Evolutionary conservation across 1,140 invertebrate genomes (phyloP).

Genomic region (Condylostylus longicornis): DNA sequence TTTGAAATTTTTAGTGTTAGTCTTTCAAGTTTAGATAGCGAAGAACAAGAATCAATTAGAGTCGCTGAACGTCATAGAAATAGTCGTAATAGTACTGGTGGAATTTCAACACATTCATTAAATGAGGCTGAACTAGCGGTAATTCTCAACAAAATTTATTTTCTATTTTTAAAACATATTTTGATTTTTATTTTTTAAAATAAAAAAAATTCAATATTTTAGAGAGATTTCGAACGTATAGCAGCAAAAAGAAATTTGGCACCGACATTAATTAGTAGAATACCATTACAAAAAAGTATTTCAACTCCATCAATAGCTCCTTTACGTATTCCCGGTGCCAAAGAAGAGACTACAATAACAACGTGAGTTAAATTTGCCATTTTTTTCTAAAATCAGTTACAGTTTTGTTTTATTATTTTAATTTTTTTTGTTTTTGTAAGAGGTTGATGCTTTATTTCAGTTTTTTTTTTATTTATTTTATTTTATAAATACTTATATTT

Average conservation of each 20-base stretch:
- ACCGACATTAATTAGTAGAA: conserved; percentile 47
- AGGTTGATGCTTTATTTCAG: not conserved
- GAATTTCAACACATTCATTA: conserved; percentile 65
- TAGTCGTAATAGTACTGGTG: conserved; percentile 38
- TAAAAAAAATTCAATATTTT: conserved; percentile 5
- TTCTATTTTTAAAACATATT: conserved; percentile 10
- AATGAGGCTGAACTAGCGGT: conserved; percentile 72
- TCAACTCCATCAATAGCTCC: conserved; percentile 59
- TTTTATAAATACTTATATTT: too few species aligned
- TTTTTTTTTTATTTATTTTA: too few species aligned
- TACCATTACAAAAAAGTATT: conserved; percentile 77
- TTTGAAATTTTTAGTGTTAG: conserved; percentile 19
- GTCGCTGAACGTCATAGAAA: conserved; percentile 31
- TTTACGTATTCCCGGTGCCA: conserved; percentile 13
- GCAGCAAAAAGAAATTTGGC: conserved; percentile 40
- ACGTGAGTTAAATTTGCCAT: conserved; percentile 7
- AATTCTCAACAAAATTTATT: conserved; percentile 4
- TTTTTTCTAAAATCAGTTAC: not conserved
- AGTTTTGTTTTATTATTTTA: conserved; percentile 1
- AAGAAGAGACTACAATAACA: conserved; percentile 28
- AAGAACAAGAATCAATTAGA: conserved; percentile 35
- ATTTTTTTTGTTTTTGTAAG: not conserved
- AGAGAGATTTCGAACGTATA: conserved; percentile 44
- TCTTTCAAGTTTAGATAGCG: conserved; percentile 40
- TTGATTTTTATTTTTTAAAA: conserved; percentile 1